Conservation (phyloP, 2,888 invertebrate genomes). For the Enchytraeus crypticus region DNA sequence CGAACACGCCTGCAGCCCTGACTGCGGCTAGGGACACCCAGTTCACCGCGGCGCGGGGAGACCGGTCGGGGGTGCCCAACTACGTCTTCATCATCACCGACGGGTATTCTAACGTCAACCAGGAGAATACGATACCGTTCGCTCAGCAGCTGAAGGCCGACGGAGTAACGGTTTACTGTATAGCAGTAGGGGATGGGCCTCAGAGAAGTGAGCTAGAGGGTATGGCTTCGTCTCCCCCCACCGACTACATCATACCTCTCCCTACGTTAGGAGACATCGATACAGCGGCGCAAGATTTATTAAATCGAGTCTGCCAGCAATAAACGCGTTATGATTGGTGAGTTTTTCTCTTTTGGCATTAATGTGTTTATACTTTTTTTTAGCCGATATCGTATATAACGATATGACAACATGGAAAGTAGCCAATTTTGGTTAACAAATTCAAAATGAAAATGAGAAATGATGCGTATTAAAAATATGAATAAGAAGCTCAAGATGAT, state of each 20-base stretch:
- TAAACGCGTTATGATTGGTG: too few relatives aligned
- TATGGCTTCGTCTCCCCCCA: slow-evolving; percentile 4
- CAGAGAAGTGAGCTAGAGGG: slow-evolving; percentile 1
- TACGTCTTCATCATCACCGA: slow-evolving; percentile 11
- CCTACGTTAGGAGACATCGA: neutral
- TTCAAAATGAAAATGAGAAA: too few relatives aligned
- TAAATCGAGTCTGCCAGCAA: neutral
- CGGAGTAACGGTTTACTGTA: slow-evolving; percentile 7
- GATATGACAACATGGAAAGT: too few relatives aligned
- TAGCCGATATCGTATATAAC: too few relatives aligned
- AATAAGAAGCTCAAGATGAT: too few relatives aligned
- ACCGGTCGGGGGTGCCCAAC: slow-evolving; percentile 11
- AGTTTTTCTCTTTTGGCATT: too few relatives aligned
- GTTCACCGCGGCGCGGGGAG: slow-evolving; percentile 9
- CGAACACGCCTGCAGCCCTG: slow-evolving; percentile 37
- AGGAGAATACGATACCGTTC: neutral
- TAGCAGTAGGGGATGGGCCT: slow-evolving; percentile 3
- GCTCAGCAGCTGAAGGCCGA: slow-evolving; percentile 5
- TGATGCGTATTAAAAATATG: too few relatives aligned
- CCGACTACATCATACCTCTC: neutral
- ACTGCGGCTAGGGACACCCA: slow-evolving; percentile 1
- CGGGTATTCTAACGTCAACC: slow-evolving; percentile 12
- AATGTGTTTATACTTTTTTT: too few relatives aligned
- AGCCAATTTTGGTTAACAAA: too few relatives aligned
- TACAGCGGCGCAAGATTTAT: neutral